Base-by-base conservation (phyloP, 2,888 invertebrate species). In the Chironomus riparius region DNA sequence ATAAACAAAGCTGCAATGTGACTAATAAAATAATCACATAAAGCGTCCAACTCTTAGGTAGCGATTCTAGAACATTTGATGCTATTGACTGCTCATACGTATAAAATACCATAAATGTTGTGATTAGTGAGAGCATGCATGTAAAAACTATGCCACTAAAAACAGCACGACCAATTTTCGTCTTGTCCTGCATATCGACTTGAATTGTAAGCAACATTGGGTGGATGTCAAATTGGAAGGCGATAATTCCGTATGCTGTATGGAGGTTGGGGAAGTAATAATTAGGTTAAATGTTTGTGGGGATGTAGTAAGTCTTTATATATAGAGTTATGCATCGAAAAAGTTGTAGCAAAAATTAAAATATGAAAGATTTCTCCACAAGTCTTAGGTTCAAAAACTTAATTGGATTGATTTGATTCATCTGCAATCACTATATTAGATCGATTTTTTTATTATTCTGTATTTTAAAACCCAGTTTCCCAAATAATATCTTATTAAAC, bases 141-240 rank as follows among this genome's bases (percentile, higher is more conserved):
- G 90, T 89, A 71, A 87, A 87, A 47, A 86, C 79, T 82, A 93
- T 94, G 10, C 91, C 92, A 10, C 88, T 85, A 2, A 91, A 79
- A 0, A 94, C 89, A 0, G 94, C 92, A 79, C 86, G 86, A 78
- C 90, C 88, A 78, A 96, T 90, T 79, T 91, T 88, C 1, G 86
- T 84, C 78, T 92, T 92, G 78, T 92, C 87, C 78, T 88, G 88
- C 96, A 97, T 97, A 82, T 97, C 96, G 78, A 95, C 92, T 85
- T 96, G 96, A 71, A 97, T 90, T 0, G 95, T 96, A 78, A 96
- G 87, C 80, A 97, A 87, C 80, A 91, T 89, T 1, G 93, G 93
- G 84, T 93, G 93, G 76, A 94, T 90, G 81, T 94, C 93, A 79
- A 92, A 93, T 83, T 91, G 91, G 80, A 91, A 91, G 2, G 89